Conservation (phyloP, 1,140 invertebrate genomes). For the Oscheius sp. region DNA sequence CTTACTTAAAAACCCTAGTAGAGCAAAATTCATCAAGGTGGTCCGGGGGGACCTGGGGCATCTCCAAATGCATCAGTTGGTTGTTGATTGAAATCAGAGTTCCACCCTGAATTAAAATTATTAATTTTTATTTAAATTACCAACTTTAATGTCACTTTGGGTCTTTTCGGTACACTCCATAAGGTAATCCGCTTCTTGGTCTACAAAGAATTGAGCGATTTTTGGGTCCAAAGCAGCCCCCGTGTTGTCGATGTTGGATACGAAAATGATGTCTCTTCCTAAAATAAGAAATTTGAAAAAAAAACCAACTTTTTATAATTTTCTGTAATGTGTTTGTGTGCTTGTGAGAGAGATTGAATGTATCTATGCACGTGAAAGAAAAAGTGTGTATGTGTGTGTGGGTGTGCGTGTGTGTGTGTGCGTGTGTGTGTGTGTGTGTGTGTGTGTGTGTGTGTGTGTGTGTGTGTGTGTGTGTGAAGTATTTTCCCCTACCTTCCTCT, state of each 20-base stretch:
- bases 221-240: constrained; percentile 92
- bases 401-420: no score
- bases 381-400: no score
- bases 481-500: constrained; percentile 64
- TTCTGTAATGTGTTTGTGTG: no score
- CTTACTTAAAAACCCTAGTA: constrained; percentile 88
- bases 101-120: constrained; percentile 73
- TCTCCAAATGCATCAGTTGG: constrained; percentile 89
- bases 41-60: constrained; percentile 96
- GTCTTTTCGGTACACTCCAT: constrained; percentile 99
- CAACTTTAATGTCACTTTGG: constrained; percentile 91
- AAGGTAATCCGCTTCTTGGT: constrained; percentile 74
- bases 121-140: neutral
- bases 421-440: no score
- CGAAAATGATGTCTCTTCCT: constrained; percentile 81
- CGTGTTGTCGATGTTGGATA: constrained; percentile 98
- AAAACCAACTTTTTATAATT: no score
- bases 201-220: constrained; percentile 56
- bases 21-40: constrained; percentile 97
- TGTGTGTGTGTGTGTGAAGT: no score
- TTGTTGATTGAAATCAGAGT: constrained; percentile 93
- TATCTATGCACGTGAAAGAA: no score
- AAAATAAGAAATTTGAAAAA: no score
- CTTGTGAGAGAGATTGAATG: no score
- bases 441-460: no score